These are phyloP conservation scores for Sapajus apella DNA, from an alignment of 2,113 vertebrate species.

Conservation along the genomic window DNA sequence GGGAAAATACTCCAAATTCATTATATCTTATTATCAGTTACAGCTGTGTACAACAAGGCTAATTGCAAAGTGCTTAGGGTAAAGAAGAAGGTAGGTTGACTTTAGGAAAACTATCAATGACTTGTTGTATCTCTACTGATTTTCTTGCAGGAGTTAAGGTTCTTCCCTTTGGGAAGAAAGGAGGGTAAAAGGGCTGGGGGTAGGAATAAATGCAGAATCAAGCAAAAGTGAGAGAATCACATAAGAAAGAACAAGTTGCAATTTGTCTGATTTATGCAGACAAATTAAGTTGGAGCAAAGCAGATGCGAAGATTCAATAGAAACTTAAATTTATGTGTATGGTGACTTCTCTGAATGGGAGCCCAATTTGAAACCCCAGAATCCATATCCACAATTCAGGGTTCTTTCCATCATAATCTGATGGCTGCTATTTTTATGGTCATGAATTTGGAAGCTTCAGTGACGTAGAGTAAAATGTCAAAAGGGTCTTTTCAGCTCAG, in stretches of 20 bases:
- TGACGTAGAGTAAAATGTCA: neutral
- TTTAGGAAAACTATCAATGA: neutral
- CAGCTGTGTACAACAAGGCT: neutral
- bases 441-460: neutral
- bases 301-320: neutral
- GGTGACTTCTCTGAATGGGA: neutral
- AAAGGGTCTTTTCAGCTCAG: no score
- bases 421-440: constrained; percentile 6
- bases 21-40: neutral
- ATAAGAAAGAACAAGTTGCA: neutral
- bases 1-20: neutral
- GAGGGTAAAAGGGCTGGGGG: neutral
- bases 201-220: neutral
- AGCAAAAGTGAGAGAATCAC: neutral
- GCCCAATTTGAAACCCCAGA: neutral
- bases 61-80: neutral
- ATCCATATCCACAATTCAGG: neutral
- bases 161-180: neutral
- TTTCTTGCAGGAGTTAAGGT: neutral
- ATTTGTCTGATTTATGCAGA: neutral
- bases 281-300: neutral
- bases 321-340: neutral
- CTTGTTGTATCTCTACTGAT: neutral
- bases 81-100: neutral
- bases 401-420: neutral